phyloP scores from a whole-genome alignment of 1,140 invertebrate species.

The Lepidurus arcticus region DNA sequence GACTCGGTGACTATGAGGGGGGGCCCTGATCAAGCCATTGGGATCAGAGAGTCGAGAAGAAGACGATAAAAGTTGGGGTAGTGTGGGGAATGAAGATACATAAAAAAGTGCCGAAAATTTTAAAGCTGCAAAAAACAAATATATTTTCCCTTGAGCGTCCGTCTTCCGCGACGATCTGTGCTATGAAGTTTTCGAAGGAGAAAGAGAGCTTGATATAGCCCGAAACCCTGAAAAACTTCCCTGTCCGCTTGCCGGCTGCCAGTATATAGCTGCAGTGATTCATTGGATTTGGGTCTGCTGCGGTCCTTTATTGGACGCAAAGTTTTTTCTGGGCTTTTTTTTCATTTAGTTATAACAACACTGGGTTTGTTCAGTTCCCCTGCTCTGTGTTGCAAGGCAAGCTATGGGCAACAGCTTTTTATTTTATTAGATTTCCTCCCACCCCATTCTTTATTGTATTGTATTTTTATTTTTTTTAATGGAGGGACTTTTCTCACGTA shows the following conservation, averaged over 20 bases:
- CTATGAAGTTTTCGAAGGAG: background rate
- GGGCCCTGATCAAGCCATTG: too few relatives aligned
- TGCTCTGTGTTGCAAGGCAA: background rate
- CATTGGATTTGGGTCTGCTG: constrained; percentile 21
- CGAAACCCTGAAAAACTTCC: background rate
- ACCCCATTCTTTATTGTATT: too few relatives aligned
- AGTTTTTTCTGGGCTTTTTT: background rate
- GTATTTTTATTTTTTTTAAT: background rate
- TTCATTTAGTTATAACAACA: background rate
- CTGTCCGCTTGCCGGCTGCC: constrained; percentile 9
- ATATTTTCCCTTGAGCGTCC: background rate
- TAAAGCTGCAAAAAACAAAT: background rate
- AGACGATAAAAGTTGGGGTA: too few relatives aligned
- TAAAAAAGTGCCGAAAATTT: background rate
- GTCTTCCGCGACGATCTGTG: background rate
- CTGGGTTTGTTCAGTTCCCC: background rate
- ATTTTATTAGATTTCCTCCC: background rate
- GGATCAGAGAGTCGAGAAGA: too few relatives aligned
- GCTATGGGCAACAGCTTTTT: background rate
- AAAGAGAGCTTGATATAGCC: background rate
- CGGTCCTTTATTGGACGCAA: constrained; percentile 1
- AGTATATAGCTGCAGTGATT: constrained; percentile 22
- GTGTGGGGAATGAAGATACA: background rate
- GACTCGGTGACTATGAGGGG: too few relatives aligned
- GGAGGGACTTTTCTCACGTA: background rate